phyloP scores from a whole-genome alignment of 2,797 vertebrate genomes.

The Poliocrania exsul region DNA sequence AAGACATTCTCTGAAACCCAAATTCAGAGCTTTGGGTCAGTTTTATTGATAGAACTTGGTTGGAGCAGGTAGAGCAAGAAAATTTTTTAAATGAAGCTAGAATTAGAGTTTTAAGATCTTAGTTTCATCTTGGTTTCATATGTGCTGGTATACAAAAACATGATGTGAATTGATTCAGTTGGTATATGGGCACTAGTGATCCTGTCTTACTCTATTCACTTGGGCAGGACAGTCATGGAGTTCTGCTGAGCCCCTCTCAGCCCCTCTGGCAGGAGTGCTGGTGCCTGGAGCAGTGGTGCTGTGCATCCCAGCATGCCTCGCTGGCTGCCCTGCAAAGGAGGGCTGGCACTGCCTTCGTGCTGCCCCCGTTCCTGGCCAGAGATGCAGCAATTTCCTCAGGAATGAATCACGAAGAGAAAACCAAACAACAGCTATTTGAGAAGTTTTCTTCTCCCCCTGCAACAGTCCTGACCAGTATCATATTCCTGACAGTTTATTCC shows the following conservation, averaged over 20 bases:
- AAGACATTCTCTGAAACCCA: constrained; percentile 6
- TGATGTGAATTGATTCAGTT: not conserved
- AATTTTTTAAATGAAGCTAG: not conserved
- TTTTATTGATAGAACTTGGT: constrained; percentile 1
- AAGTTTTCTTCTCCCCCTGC: not conserved
- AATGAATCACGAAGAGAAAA: constrained; percentile 7
- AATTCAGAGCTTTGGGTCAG: not conserved
- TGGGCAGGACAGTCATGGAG: not conserved
- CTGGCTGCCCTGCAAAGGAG: not conserved
- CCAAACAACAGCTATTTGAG: constrained; percentile 38
- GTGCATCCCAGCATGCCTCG: not conserved
- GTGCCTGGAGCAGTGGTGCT: not conserved
- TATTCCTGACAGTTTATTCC: constrained; percentile 61
- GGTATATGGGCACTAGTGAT: not conserved
- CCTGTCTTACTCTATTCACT: not conserved
- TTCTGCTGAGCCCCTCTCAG: not conserved
- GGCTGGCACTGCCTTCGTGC: not conserved
- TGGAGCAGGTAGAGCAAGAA: not conserved
- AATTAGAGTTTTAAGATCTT: not conserved
- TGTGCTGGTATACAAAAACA: not conserved
- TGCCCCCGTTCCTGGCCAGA: not conserved
- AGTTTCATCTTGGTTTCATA: constrained; percentile 4
- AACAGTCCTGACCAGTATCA: constrained; percentile 15
- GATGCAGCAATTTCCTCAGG: constrained; percentile 40
- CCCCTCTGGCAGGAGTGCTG: not conserved